Evolutionary conservation across 2,797 vertebrate species (phyloP), one percentile per base, ranked within the genome.

Genomic region (Heterohyrax brucei): DNA sequence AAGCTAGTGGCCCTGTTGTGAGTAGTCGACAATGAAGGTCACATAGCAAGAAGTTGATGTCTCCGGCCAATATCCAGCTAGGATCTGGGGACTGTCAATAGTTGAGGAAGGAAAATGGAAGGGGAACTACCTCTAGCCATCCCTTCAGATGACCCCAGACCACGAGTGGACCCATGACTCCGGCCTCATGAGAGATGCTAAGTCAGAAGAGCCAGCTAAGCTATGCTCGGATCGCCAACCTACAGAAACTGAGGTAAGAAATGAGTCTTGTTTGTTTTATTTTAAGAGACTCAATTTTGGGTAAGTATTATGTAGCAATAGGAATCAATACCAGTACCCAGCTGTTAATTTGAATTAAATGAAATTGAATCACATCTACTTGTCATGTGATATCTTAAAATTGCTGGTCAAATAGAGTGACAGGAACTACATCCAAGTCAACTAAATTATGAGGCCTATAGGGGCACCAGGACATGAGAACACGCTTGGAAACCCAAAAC

Each of bases 1-100:
- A 30, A 3, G 19, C 21, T 0, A 6, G 3, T 39, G 0, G 3
- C 5, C 0, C 1, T 19, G 33, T 3, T 9, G 0, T 2, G 50
- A 56, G n/a, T 4, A 72, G 46, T 22, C 44, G 5, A 5, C 19
- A 1, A 2, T 79, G 33, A 13, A 0, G 21, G 3, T 75, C 16
- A 33, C 24, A 6, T 3, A 16, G n/a, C 2, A 1, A 13, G 19
- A 26, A 28, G 3, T n/a, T 18, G 9, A 1, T 53, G 9, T 18
- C 6, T 39, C 39, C 5, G 0, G 2, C 9, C 56, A 64, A 46
- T 66, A 2, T 56, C 30, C 21, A 1, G 33, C 21, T 0, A 61
- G 6, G 28, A 21, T 3, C 8, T 44, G 56, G 39, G 70, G 33
- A 13, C 21, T 26, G 24, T 26, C 16, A 16, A 46, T 9, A 18